Conservation (phyloP, 2,113 vertebrate genomes). For the Strix uralensis region DNA sequence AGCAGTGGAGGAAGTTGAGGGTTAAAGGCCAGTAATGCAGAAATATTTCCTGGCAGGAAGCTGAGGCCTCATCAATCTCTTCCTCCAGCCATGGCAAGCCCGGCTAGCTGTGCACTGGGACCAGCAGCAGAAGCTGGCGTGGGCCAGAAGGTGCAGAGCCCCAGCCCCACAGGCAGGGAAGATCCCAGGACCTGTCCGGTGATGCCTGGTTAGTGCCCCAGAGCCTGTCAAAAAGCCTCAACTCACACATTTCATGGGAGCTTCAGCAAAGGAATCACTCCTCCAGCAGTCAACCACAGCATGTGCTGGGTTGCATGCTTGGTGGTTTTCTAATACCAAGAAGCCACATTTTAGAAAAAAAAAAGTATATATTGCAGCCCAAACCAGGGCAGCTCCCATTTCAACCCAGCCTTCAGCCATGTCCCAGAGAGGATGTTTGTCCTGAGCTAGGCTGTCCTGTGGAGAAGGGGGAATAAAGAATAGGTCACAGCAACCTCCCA, state of each 20-base stretch:
- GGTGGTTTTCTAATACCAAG: neutral
- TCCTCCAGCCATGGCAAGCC: neutral
- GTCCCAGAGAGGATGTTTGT: neutral
- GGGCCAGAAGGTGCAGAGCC: neutral
- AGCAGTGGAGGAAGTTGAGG: neutral
- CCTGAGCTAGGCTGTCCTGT: neutral
- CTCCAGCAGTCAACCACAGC: neutral
- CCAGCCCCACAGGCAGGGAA: fast-evolving
- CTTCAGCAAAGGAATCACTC: neutral
- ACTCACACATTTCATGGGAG: fast-evolving
- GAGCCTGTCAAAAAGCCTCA: neutral
- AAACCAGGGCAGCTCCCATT: neutral
- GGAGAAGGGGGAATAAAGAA: neutral
- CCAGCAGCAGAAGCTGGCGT: neutral
- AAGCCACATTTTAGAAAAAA: neutral
- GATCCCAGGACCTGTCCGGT: neutral
- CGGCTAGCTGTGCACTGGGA: fast-evolving
- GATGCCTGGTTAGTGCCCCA: neutral
- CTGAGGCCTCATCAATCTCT: neutral
- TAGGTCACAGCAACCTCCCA: neutral
- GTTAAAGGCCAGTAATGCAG: neutral
- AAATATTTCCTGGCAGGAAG: neutral
- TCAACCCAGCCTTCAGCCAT: neutral
- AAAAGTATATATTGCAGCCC: neutral
- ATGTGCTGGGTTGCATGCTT: fast-evolving